These are phyloP conservation scores for Rhizoglyphus robini DNA, from an alignment of 1,140 invertebrate genomes.

Conservation along the genomic window DNA sequence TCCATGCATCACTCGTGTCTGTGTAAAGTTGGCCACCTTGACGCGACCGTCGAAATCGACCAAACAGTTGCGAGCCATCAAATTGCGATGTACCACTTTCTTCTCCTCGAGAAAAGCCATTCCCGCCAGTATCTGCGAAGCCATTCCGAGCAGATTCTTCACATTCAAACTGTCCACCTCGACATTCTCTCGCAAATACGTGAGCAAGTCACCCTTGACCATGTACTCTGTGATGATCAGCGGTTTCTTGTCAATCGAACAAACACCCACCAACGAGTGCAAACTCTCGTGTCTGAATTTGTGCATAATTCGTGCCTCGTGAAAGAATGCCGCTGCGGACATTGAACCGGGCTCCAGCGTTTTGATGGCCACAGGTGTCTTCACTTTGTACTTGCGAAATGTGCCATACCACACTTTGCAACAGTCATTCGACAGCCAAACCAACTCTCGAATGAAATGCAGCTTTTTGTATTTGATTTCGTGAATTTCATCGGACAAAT, in stretches of 20 bases:
- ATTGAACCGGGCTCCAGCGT: slow-evolving; percentile 54
- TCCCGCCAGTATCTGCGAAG: slow-evolving; percentile 92
- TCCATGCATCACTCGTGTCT: slow-evolving; percentile 91
- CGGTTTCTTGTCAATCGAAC: slow-evolving; percentile 90
- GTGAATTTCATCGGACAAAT: neutral
- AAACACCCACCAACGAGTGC: slow-evolving; percentile 93
- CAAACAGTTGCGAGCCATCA: slow-evolving; percentile 87
- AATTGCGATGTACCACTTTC: slow-evolving; percentile 93
- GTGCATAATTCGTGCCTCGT: slow-evolving; percentile 98
- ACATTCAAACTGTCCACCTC: neutral
- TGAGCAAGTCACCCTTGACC: slow-evolving; percentile 60
- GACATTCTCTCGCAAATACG: slow-evolving; percentile 53
- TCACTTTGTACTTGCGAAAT: slow-evolving; percentile 66
- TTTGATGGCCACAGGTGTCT: slow-evolving; percentile 5
- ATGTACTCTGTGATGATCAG: slow-evolving; percentile 98
- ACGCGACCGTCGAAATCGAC: slow-evolving; percentile 60
- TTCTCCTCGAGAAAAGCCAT: slow-evolving; percentile 99
- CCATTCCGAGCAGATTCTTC: slow-evolving; percentile 89
- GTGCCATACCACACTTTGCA: slow-evolving; percentile 71
- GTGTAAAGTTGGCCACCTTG: slow-evolving; percentile 81
- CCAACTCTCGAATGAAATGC: neutral
- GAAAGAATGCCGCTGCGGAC: slow-evolving; percentile 94
- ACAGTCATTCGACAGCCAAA: neutral
- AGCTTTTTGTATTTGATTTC: neutral
- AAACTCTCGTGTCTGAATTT: slow-evolving; percentile 84